Percentiles rank a stretch among this genome's conserved stretches.
phyloP scores from a whole-genome alignment of 2,113 vertebrate genomes.

The Melanotaenia duboulayi region DNA sequence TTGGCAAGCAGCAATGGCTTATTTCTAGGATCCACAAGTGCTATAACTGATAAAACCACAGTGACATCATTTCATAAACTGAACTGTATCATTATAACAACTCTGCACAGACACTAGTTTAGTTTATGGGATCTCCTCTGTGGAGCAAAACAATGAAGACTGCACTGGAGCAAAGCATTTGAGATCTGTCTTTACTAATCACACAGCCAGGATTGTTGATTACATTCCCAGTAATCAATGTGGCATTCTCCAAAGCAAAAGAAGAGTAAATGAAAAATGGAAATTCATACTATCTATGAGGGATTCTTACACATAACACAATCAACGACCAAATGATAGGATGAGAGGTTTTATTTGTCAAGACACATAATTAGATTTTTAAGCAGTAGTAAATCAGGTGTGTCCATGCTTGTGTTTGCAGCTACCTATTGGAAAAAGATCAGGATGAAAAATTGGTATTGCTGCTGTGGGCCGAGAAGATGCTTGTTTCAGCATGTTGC shows the following conservation, averaged over 20 bases:
- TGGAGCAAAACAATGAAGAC: slow-evolving; percentile 31
- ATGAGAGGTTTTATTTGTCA: slow-evolving; percentile 59
- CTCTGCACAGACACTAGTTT: slow-evolving; percentile 12
- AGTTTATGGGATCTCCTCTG: slow-evolving; percentile 35
- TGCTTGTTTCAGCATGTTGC: slow-evolving; percentile 82
- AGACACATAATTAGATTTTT: slow-evolving; percentile 73
- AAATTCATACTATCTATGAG: slow-evolving; percentile 22
- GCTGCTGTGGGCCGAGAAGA: slow-evolving; percentile 64
- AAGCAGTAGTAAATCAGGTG: slow-evolving; percentile 72
- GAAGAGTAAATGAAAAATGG: slow-evolving; percentile 39
- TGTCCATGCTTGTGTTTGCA: slow-evolving; percentile 43
- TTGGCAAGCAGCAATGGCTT: slow-evolving; percentile 27
- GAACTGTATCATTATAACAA: slow-evolving; percentile 55
- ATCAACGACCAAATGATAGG: slow-evolving; percentile 32
- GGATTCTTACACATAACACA: slow-evolving; percentile 31
- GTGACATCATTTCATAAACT: slow-evolving; percentile 59
- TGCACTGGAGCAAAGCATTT: slow-evolving; percentile 18
- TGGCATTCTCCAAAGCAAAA: slow-evolving; percentile 33
- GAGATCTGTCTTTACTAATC: slow-evolving; percentile 62
- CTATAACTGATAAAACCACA: slow-evolving; percentile 39
- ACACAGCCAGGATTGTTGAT: slow-evolving; percentile 56
- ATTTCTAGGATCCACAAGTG: slow-evolving; percentile 33
- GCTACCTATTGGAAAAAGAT: slow-evolving; percentile 74
- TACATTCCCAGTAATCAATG: slow-evolving; percentile 68
- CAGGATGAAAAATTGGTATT: slow-evolving; percentile 78